Base-by-base conservation (phyloP, 2,888 invertebrate species). In the Seira ritae region DNA sequence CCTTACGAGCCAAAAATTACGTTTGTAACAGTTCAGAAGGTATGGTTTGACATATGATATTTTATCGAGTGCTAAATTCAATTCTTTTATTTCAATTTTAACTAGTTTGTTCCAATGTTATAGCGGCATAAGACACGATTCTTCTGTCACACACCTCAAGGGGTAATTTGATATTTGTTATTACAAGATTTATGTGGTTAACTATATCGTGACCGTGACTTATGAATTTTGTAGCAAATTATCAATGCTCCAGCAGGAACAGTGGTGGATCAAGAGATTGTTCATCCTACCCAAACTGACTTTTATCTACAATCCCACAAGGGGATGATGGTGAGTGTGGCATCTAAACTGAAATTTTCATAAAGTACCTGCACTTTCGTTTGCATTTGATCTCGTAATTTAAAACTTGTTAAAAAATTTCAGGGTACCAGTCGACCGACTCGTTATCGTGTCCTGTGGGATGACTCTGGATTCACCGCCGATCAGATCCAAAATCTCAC, bases 401-500 rank as follows among this genome's bases (percentile, higher is more conserved):
- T n/a, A n/a, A n/a, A n/a, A n/a, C n/a, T n/a, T n/a, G n/a, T n/a
- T n/a, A 37, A 67, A 8, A 67, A 31, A 10, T 70, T 70, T 20
- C 1, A 78, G 69, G 81, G 81, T 4, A 81, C 81, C 1, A 76
- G 76, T 19, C 37, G 81, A 4, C 81, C 81, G 2, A 60, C 76
- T 1, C 65, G 81, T 0, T 97, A 97, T 91, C 95, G 95, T 90
- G 94, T 95, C 0, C 91, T 98, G 19, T 95, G 94, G 92, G 96
- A 98, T 90, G 96, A 97, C 89, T 93, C 93, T 72, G 90, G 93
- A 0, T 92, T 96, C 87, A 91, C 92, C 0, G 93, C 95, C 86
- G 94, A 96, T 90, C 93, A 95, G 79, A 92, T 97, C 70, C 96
- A 97, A 90, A 92, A 94, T 87, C 90, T 97, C 84, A 94, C 96